Percentiles rank a stretch among this genome's conserved stretches.
These are phyloP conservation scores for Amaurobius ferox DNA, from an alignment of 2,888 invertebrate genomes.

Conservation along the genomic window DNA sequence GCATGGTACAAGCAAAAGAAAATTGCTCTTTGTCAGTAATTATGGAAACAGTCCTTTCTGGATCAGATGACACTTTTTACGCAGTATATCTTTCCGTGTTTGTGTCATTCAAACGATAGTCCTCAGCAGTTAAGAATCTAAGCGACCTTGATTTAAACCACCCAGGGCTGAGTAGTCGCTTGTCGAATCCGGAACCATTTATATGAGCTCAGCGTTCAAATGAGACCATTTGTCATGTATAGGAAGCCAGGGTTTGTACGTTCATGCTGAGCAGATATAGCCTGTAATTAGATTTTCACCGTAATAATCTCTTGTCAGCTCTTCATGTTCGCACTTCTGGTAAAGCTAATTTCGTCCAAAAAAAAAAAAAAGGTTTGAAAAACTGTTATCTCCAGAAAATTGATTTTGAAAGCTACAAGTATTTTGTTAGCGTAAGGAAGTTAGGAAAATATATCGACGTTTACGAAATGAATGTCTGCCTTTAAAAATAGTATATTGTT, in stretches of 20 bases:
- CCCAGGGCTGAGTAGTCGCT: slow-evolving; percentile 24
- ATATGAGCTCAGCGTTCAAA: slow-evolving; percentile 49
- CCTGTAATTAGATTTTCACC: slow-evolving; percentile 41
- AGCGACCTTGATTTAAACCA: slow-evolving; percentile 32
- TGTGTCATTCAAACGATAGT: no score
- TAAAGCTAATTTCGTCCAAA: no score
- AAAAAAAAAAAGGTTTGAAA: no score
- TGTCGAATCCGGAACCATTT: slow-evolving; percentile 47
- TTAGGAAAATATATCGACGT: no score
- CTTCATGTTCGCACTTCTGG: no score
- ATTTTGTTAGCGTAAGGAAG: no score
- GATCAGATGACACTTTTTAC: slow-evolving; percentile 34
- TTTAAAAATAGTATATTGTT: no score
- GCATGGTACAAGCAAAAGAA: slow-evolving; percentile 11
- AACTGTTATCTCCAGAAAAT: no score
- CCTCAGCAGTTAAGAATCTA: not conserved
- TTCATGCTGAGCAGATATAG: slow-evolving; percentile 20
- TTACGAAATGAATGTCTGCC: no score
- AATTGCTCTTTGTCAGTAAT: slow-evolving; percentile 25
- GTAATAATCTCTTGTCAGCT: slow-evolving; percentile 36
- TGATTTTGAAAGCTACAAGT: no score
- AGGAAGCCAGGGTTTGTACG: slow-evolving; percentile 23
- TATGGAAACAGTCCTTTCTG: slow-evolving; percentile 26
- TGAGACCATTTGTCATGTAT: slow-evolving; percentile 42
- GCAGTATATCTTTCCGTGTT: not conserved